Conservation (phyloP, 2,888 invertebrate species). For the Cenopis cana region DNA sequence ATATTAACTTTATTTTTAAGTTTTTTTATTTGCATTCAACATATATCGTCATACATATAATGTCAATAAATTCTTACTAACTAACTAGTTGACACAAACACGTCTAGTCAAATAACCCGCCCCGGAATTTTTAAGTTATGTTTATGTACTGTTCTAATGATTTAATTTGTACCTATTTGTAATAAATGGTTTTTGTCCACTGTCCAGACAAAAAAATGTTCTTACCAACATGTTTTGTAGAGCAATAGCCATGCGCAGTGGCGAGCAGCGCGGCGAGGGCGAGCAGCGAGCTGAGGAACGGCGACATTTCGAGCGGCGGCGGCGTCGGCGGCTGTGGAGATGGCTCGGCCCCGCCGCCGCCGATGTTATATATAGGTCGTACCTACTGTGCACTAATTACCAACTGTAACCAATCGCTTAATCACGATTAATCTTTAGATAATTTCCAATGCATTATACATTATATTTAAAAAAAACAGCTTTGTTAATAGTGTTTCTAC, state of each 20-base stretch:
- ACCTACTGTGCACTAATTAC: neutral
- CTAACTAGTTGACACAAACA: too few species aligned
- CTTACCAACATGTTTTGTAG: neutral
- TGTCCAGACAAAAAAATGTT: neutral
- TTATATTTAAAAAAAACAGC: neutral
- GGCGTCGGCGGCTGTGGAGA: neutral
- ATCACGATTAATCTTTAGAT: neutral
- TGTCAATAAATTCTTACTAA: too few species aligned
- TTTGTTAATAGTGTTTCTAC: too few species aligned
- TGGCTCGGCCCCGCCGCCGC: neutral
- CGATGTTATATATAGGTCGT: neutral
- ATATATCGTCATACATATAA: too few species aligned
- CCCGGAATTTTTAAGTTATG: too few species aligned
- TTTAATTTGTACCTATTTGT: too few species aligned
- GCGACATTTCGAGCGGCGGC: neutral
- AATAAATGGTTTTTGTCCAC: too few species aligned
- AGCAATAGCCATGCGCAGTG: neutral
- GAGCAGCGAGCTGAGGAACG: neutral
- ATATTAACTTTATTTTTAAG: too few species aligned
- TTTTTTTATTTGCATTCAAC: too few species aligned
- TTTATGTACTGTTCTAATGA: too few species aligned
- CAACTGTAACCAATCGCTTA: neutral
- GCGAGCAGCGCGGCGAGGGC: neutral
- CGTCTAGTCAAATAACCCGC: too few species aligned
- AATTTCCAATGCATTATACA: neutral